Evolutionary conservation across 2,113 vertebrate genomes (phyloP).

Genomic region (Cavia aperea): DNA sequence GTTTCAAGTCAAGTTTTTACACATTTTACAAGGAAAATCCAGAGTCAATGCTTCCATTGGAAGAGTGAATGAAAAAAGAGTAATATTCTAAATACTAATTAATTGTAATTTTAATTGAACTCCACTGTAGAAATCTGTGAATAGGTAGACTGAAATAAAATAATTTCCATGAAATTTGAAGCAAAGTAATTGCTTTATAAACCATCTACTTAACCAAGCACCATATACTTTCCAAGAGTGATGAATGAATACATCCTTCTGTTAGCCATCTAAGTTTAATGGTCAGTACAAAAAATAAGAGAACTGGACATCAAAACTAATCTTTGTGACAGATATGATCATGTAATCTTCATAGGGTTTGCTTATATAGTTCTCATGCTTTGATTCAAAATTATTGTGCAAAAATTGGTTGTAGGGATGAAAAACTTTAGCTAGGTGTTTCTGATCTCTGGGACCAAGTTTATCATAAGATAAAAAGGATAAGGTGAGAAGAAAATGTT

Average conservation of each 20-base stretch:
- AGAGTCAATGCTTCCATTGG: not conserved
- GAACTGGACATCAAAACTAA: not conserved
- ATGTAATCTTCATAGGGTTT: accelerated
- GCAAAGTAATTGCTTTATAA: not conserved
- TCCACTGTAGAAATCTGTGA: not conserved
- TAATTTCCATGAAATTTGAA: not conserved
- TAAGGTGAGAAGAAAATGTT: not conserved
- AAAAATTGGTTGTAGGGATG: not conserved
- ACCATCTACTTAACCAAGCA: not conserved
- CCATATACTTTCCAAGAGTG: not conserved
- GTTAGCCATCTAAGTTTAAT: not conserved
- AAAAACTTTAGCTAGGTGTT: not conserved
- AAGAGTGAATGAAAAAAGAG: not conserved
- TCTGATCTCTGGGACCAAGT: not conserved
- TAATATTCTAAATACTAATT: not conserved
- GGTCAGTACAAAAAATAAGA: not conserved
- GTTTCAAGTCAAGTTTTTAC: not conserved
- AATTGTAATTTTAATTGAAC: not conserved
- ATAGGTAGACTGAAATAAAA: not conserved
- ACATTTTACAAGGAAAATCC: not conserved
- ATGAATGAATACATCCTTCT: not conserved
- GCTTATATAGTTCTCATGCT: not conserved
- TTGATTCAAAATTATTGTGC: not conserved
- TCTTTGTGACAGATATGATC: not conserved
- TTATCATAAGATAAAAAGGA: not conserved